Evolutionary conservation across 2,797 vertebrate species (phyloP), one percentile per base, ranked within the genome.

Genomic region (Hypotaenidia philippensis): DNA sequence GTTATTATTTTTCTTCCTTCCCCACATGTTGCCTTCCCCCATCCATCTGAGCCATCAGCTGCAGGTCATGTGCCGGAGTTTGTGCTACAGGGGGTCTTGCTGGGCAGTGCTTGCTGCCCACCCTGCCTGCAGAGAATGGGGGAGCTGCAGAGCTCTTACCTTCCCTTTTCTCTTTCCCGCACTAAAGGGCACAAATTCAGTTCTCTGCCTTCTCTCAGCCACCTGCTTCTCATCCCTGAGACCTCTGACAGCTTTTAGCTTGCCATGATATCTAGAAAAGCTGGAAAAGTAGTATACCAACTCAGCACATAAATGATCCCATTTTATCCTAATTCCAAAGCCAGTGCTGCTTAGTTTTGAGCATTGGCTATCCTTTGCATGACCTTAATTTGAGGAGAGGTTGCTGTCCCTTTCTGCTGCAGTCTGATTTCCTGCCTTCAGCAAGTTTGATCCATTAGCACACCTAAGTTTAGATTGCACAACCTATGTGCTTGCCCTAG

Each of bases 41-140:
- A 1, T 72, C 66, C 59, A 75, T 18, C 17, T 8, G 0, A 29
- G 25, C 18, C 6, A 1, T 9, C 0, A 1, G 12, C 38, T 0
- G 0, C 23, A 41, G 14, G 15, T 84, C 12, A 16, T 40, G 8
- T 76, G 9, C 29, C 22, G 16, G 11, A 57, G 17, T 13, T 14
- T 61, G 22, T 1, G 0, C 41, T 25, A 11, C 1, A 1, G 5
- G 3, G 20, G 3, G 0, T 32, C 36, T 49, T 74, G 8, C 34
- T 78, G 34, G 13, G 11, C 5, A 2, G 13, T 17, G 9, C 14
- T 59, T 1, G 3, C 49, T 52, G 26, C 20, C n/a, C 3, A 3
- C 20, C 13, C 27, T 55, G 16, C 27, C 63, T 55, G 8, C 16
- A 34, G 23, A 1, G 1, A 61, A 47, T 53, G 17, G 29, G 29